Evolutionary conservation across 2,888 invertebrate species (phyloP), one percentile per base, ranked within the genome.

Genomic region (Conus canariensis): DNA sequence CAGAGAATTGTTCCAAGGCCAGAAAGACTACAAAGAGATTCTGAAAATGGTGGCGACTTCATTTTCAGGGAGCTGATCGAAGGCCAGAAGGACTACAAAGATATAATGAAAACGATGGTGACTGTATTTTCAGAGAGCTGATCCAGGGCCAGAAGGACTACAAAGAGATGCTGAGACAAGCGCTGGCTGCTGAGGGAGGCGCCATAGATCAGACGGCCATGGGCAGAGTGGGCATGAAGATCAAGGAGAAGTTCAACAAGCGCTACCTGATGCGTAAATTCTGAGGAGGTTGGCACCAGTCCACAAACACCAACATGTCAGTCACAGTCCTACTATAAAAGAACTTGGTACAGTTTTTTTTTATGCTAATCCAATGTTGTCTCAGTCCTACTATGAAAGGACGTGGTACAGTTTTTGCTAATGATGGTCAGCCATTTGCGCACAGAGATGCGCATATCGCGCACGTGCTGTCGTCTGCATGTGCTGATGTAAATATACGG

Each of bases 211-310:
- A 56, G 22, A 90, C 86, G 10, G 89, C 86, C 77, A 87, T 91
- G 25, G 91, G 91, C 30, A 87, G 88, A 25, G 90, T 91, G 45
- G 90, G 90, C 88, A 87, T 90, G 77, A 74, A 74, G 10, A 90
- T 90, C 83, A 90, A 90, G 25, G 64, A 90, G 59, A 88, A 88
- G 5, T 88, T 90, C 85, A 88, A 88, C 45, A 56, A 88, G 30
- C 64, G 70, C 56, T 90, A 56, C 60, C 6, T 90, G 22, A 74
- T 88, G 70, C 60, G 90, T 22, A 87, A 88, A 70, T 74, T 22
- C 12, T 88, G 70, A 70, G 9, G 87, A 22, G 12, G 64, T 7
- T 64, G 64, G 64, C 45, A 45, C 45, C 45, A 45, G 45, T 22
- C 2, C 45, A 45, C 74, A 77, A 10, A 77, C 74, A 77, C 8